Percentiles rank a stretch among this genome's conserved stretches.
Conservation (phyloP, 2,113 vertebrate species). For the Gambusia affinis region DNA sequence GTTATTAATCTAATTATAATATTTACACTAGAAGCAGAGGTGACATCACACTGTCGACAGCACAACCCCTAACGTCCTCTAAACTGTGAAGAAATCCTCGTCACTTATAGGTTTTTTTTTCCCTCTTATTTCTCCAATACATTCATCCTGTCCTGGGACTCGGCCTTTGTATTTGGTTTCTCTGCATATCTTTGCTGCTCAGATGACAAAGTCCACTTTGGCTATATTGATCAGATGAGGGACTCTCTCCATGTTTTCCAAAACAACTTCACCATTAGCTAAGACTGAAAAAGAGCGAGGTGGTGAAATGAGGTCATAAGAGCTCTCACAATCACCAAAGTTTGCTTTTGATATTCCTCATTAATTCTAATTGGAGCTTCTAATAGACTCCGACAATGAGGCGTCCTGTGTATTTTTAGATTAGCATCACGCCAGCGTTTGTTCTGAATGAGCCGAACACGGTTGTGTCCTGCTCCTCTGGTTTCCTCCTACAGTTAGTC, state of each 20-base stretch:
- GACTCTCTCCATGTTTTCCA: neutral
- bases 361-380: neutral
- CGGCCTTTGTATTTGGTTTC: too few relatives aligned
- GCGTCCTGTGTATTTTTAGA: too few relatives aligned
- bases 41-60: neutral
- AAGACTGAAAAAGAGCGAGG: neutral
- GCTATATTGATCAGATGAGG: neutral
- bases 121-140: neutral
- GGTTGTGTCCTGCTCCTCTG: too few relatives aligned
- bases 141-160: neutral
- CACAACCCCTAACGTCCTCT: neutral
- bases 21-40: neutral
- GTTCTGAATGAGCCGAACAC: too few relatives aligned
- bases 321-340: neutral
- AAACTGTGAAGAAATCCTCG: too few relatives aligned
- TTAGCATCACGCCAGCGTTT: too few relatives aligned
- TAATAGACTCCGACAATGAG: neutral
- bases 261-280: neutral
- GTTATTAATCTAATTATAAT: neutral
- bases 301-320: neutral
- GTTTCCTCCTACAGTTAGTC: constrained; percentile 1
- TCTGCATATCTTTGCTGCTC: neutral
- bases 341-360: neutral
- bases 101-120: neutral
- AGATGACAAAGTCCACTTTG: neutral